phyloP scores from a whole-genome alignment of 2,888 invertebrate species.

The Elegia similella region DNA sequence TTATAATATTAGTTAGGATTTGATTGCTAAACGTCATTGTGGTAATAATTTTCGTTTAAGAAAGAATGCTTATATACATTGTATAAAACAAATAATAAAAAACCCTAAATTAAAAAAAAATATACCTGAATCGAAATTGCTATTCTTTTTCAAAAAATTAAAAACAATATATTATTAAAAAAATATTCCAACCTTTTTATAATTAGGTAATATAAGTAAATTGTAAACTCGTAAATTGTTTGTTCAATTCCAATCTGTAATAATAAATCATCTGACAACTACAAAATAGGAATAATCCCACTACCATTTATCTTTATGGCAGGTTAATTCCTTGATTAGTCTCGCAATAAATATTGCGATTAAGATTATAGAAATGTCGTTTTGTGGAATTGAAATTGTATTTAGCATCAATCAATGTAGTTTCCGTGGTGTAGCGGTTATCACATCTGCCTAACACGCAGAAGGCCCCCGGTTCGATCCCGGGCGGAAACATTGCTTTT shows the following conservation, averaged over 20 bases:
- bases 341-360: constrained; percentile 1
- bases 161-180: too few species aligned
- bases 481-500: constrained; percentile 87
- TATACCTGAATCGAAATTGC: too few species aligned
- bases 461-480: constrained; percentile 95
- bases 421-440: constrained; percentile 95
- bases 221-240: background rate
- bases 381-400: background rate
- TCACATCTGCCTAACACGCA: constrained; percentile 96
- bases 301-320: constrained; percentile 9
- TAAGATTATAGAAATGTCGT: background rate
- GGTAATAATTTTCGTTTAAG: too few species aligned
- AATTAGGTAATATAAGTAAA: too few species aligned
- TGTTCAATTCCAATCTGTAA: constrained; percentile 1
- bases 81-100: too few species aligned
- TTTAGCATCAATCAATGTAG: constrained; percentile 33
- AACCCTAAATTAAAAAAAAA: too few species aligned
- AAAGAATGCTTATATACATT: too few species aligned
- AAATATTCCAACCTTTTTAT: too few species aligned
- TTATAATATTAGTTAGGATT: too few species aligned
- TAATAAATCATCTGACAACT: constrained; percentile 1
- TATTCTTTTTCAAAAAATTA: too few species aligned
- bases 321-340: constrained; percentile 10
- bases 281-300: constrained; percentile 1
- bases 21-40: too few species aligned